Conservation (phyloP, 2,888 invertebrate species). For the Lacanobia wlatinum region DNA sequence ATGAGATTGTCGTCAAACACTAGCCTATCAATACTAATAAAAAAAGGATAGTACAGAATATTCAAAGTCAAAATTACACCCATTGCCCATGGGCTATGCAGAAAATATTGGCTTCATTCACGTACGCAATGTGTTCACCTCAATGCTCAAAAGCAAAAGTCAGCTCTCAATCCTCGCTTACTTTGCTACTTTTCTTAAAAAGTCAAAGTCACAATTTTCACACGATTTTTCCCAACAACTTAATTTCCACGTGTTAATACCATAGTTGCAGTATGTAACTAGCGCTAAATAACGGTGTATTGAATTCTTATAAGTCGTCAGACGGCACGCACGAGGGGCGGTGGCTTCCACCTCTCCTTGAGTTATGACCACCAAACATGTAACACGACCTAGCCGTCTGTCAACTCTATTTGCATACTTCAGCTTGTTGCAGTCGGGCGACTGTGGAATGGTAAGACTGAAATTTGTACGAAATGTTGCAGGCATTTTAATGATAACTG, state of each 20-base stretch:
- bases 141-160: background rate
- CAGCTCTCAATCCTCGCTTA: background rate
- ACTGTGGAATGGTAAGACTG: constrained; percentile 32
- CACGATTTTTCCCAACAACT: constrained; percentile 59
- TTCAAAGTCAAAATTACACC: background rate
- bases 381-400: constrained; percentile 77
- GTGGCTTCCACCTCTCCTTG: constrained; percentile 76
- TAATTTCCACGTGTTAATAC: constrained; percentile 65
- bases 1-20: too few species aligned
- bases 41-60: background rate
- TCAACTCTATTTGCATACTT: constrained; percentile 81
- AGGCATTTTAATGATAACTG: background rate
- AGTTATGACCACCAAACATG: constrained; percentile 85
- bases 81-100: background rate
- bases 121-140: background rate
- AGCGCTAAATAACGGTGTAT: constrained; percentile 75
- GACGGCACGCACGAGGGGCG: constrained; percentile 81
- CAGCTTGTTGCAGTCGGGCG: constrained; percentile 61
- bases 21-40: too few species aligned
- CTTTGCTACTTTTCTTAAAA: background rate
- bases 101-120: background rate
- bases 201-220: constrained; percentile 15
- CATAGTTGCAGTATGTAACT: constrained; percentile 59
- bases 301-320: constrained; percentile 81
- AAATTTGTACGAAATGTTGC: constrained; percentile 2